Percentiles rank a stretch among this genome's conserved stretches.
Evolutionary conservation across 2,113 vertebrate genomes (phyloP).

Genomic region (Callocephalon fimbriatum): DNA sequence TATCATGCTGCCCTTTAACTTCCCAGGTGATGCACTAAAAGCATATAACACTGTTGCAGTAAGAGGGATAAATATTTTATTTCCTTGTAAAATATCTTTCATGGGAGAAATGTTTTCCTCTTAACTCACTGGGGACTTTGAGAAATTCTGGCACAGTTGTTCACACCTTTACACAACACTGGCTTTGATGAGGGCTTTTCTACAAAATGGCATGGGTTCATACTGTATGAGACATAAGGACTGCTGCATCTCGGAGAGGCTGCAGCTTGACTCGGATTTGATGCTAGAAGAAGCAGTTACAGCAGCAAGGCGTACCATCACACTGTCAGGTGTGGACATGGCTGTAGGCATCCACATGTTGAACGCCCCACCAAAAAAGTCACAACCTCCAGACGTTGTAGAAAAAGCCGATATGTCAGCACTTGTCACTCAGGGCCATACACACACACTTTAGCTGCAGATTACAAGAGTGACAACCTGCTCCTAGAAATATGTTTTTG

Average conservation of each 20-base stretch:
- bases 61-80: not conserved
- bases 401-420: accelerated
- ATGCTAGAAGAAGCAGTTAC: not conserved
- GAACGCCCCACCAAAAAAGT: accelerated
- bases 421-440: not conserved
- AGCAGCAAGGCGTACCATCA: not conserved
- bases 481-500: not conserved
- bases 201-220: not conserved
- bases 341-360: not conserved
- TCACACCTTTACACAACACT: not conserved
- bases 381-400: not conserved
- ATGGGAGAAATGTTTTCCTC: not conserved
- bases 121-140: not conserved
- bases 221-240: not conserved
- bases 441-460: not conserved
- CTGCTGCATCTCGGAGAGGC: not conserved
- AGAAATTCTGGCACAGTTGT: not conserved
- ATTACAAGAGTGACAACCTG: accelerated
- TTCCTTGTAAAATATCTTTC: not conserved
- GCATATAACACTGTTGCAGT: not conserved
- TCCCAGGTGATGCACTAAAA: not conserved
- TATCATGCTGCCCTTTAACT: not conserved
- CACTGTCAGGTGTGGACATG: not conserved
- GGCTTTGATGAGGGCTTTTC: not conserved
- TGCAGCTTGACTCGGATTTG: not conserved